These are phyloP conservation scores for Perdita meconis DNA, from an alignment of 2,888 invertebrate genomes.

Conservation along the genomic window DNA sequence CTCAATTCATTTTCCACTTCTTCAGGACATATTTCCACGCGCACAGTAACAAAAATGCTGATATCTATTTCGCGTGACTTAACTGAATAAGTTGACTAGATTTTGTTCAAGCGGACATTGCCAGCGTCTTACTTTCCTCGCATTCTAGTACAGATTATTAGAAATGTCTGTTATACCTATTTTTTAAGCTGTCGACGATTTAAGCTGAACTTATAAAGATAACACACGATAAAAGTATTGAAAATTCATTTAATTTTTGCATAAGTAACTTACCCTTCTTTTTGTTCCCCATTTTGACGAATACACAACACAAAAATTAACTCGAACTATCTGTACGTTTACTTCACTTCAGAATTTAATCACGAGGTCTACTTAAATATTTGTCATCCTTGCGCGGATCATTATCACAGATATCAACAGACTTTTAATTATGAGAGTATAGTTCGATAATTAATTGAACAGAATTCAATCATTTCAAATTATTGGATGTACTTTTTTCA, in stretches of 20 bases:
- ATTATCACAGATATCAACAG: not conserved
- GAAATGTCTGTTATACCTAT: slow-evolving; percentile 5
- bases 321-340: not conserved
- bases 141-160: not conserved
- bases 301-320: not conserved
- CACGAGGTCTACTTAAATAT: not conserved
- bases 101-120: not conserved
- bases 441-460: not conserved
- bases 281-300: slow-evolving; percentile 68
- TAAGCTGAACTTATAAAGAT: not conserved
- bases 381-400: not conserved
- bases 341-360: not conserved
- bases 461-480: slow-evolving; percentile 22
- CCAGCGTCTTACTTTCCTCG: not conserved
- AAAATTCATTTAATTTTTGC: not conserved
- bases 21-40: not conserved
- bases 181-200: not conserved
- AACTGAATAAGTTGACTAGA: no score
- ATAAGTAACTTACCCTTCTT: slow-evolving; percentile 67
- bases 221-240: not conserved
- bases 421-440: slow-evolving; percentile 4
- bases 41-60: no score
- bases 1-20: not conserved
- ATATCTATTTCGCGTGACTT: no score
- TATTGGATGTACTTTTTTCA: not conserved